Evolutionary conservation across 2,113 vertebrate species (phyloP).

Genomic region (Monarcha castaneiventris): DNA sequence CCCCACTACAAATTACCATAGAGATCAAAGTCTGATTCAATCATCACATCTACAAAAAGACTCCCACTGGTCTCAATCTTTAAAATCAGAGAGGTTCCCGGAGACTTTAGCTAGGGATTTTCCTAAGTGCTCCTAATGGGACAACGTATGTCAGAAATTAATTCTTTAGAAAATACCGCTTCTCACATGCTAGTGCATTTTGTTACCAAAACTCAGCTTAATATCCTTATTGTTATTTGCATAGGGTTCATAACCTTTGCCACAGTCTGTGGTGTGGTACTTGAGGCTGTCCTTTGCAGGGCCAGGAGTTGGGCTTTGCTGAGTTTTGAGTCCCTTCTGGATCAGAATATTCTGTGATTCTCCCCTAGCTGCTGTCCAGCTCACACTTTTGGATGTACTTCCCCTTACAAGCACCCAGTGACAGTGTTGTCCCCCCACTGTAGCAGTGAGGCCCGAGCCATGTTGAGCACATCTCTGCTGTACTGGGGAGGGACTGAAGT

Average conservation of each 20-base stretch:
- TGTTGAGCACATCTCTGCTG: not conserved
- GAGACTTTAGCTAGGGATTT: not conserved
- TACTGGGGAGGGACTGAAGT: not conserved
- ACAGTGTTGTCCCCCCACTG: rapidly evolving
- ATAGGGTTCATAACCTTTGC: not conserved
- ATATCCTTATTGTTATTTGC: not conserved
- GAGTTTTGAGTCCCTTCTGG: not conserved
- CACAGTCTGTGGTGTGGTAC: not conserved
- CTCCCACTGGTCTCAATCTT: not conserved
- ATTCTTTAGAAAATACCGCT: not conserved
- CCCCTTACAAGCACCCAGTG: not conserved
- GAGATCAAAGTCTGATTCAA: not conserved
- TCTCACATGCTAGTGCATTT: not conserved
- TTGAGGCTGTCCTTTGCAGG: not conserved
- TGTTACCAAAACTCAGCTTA: not conserved
- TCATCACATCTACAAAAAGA: not conserved
- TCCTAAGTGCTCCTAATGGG: not conserved
- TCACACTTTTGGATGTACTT: not conserved
- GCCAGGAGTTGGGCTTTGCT: not conserved
- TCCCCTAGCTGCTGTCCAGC: not conserved
- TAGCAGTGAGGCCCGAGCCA: not conserved
- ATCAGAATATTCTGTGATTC: no score
- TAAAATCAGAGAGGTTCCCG: not conserved
- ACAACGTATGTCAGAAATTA: not conserved
- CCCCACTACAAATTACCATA: not conserved